Percentiles rank a stretch among this genome's conserved stretches.
Evolutionary conservation across 2,797 vertebrate genomes (phyloP).

Genomic region (Sorex maritimensis): DNA sequence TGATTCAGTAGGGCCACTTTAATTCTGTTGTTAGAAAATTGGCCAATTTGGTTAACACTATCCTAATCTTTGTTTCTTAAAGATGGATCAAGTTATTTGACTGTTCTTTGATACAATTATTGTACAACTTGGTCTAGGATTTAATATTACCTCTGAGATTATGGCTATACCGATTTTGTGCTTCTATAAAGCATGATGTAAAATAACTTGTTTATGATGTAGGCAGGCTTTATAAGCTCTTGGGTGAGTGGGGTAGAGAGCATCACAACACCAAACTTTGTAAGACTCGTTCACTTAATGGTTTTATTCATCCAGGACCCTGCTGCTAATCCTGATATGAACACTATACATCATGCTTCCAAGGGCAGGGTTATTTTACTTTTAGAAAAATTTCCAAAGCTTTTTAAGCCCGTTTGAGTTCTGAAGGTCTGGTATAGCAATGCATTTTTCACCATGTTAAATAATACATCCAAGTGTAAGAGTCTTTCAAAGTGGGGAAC

Average conservation of each 20-base stretch:
- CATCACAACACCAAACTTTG: not conserved
- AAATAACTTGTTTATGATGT: conserved; percentile 74
- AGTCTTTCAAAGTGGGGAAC: conserved; percentile 78
- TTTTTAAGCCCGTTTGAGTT: conserved; percentile 78
- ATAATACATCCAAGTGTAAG: conserved; percentile 86
- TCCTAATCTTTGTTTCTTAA: conserved; percentile 62
- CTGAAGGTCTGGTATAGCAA: conserved; percentile 70
- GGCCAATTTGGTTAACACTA: conserved; percentile 11
- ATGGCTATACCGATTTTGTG: conserved; percentile 52
- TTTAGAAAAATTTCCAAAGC: conserved; percentile 75
- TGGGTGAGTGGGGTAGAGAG: not conserved
- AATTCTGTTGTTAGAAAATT: conserved; percentile 45
- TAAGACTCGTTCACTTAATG: conserved; percentile 69
- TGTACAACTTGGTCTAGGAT: conserved; percentile 34
- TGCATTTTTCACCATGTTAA: conserved; percentile 83
- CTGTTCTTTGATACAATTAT: conserved; percentile 38
- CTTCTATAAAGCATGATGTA: conserved; percentile 52
- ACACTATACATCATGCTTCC: not conserved
- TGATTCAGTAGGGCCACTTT: not conserved
- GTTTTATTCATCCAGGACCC: conserved; percentile 59
- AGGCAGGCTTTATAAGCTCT: conserved; percentile 60
- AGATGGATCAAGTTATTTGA: conserved; percentile 62
- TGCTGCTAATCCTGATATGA: conserved; percentile 62
- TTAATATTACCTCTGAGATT: conserved; percentile 66
- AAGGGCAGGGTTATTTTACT: conserved; percentile 69